Evolutionary conservation across 1,140 invertebrate genomes (phyloP).

Genomic region (Nylanderia fulva): DNA sequence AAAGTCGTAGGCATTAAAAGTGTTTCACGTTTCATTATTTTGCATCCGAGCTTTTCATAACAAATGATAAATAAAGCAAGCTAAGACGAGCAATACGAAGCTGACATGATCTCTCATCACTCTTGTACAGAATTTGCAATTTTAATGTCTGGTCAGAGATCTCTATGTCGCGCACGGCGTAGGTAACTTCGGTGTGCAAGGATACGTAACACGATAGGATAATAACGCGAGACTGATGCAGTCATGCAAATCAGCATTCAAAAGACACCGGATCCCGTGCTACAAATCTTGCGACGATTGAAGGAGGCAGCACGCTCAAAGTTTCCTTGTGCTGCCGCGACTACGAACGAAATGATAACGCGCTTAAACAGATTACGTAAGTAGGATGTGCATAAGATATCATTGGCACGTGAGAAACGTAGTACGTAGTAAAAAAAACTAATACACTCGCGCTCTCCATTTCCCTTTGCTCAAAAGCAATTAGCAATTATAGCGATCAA

Average conservation of each 20-base stretch:
- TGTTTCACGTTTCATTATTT: conserved; percentile 44
- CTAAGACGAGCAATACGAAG: conserved; percentile 41
- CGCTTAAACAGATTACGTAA: conserved; percentile 1
- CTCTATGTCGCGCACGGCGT: conserved; percentile 28
- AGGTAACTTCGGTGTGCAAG: conserved; percentile 30
- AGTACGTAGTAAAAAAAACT: not conserved
- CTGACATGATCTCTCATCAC: conserved; percentile 69
- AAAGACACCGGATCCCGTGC: conserved; percentile 57
- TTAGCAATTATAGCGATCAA: not conserved
- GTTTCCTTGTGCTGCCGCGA: not conserved
- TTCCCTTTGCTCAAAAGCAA: not conserved
- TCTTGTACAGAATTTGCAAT: conserved; percentile 82
- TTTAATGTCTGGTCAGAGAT: conserved; percentile 76
- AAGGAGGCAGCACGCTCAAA: conserved; percentile 1
- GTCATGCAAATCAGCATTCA: conserved; percentile 69
- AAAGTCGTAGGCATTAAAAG: conserved; percentile 3
- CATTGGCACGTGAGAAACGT: not conserved
- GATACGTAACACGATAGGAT: conserved; percentile 68
- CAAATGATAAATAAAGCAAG: conserved; percentile 24
- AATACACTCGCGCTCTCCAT: not conserved
- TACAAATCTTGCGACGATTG: conserved; percentile 50
- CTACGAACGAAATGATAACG: conserved; percentile 24
- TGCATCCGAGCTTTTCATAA: conserved; percentile 16
- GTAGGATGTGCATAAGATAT: not conserved
- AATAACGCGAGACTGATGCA: conserved; percentile 68